Conservation (phyloP, 2,797 vertebrate species). For the Decapterus maruadsi region DNA sequence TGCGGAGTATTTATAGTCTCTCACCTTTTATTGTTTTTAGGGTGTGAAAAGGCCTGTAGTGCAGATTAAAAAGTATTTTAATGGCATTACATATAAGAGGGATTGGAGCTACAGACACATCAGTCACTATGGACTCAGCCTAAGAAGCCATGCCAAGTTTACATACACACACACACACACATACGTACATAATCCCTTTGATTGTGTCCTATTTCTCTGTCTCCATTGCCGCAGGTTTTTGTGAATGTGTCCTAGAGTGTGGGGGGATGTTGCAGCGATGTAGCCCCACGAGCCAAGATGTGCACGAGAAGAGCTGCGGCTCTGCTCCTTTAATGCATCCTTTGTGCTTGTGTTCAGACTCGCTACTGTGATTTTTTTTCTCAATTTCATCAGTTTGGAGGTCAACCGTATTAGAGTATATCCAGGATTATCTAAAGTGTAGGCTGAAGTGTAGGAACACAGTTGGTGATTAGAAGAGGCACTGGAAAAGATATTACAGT, state of each 20-base stretch:
- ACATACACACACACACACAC: conserved; percentile 21
- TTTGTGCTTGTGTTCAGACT: conserved; percentile 59
- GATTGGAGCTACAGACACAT: conserved; percentile 66
- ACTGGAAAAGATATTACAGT: conserved; percentile 16
- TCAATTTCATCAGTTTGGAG: conserved; percentile 54
- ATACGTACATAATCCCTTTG: conserved; percentile 69
- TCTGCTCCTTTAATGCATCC: conserved; percentile 54
- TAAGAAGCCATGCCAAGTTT: conserved; percentile 74
- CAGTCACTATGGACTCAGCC: conserved; percentile 66
- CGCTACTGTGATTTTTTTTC: conserved; percentile 27
- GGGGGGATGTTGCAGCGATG: conserved; percentile 63
- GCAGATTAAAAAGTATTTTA: conserved; percentile 63
- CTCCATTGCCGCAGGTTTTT: conserved; percentile 64
- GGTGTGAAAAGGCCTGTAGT: conserved; percentile 53
- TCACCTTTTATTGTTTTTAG: conserved; percentile 48
- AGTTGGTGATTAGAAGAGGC: conserved; percentile 4
- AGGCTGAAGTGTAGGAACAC: conserved; percentile 26
- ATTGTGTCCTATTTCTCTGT: conserved; percentile 76
- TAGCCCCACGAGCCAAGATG: conserved; percentile 65
- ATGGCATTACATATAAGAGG: conserved; percentile 65
- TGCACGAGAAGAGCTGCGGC: conserved; percentile 57
- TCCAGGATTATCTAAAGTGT: conserved; percentile 53
- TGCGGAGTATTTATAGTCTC: conserved; percentile 23
- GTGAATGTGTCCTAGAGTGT: conserved; percentile 63
- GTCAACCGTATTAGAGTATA: conserved; percentile 42